Conservation (phyloP, 2,113 vertebrate species). For the Melanostigma gelatinosum region DNA sequence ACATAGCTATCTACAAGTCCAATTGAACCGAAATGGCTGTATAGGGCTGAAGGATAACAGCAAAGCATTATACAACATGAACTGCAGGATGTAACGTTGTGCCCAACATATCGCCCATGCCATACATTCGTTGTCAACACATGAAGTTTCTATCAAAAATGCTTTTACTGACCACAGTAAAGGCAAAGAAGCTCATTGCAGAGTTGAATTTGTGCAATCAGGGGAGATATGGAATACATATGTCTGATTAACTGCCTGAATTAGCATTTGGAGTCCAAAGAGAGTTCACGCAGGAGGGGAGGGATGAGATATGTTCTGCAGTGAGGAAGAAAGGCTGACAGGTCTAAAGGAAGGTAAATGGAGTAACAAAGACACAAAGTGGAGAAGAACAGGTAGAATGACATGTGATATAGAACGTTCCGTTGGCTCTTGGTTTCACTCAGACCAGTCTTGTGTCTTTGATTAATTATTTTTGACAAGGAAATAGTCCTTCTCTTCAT, state of each 20-base stretch:
- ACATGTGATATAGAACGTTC: background rate
- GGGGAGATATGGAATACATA: slow-evolving; percentile 76
- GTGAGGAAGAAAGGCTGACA: slow-evolving; percentile 35
- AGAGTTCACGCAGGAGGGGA: slow-evolving; percentile 56
- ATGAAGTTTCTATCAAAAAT: background rate
- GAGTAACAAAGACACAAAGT: slow-evolving; percentile 20
- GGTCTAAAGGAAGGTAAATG: slow-evolving; percentile 12
- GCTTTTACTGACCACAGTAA: background rate
- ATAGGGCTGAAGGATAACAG: slow-evolving; percentile 15
- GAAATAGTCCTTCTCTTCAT: slow-evolving; percentile 49
- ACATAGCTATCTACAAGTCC: slow-evolving; percentile 29
- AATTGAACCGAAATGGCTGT: slow-evolving; percentile 9
- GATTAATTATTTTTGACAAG: slow-evolving; percentile 60
- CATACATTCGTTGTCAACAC: slow-evolving; percentile 16
- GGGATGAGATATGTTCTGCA: slow-evolving; percentile 35
- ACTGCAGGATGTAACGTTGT: background rate
- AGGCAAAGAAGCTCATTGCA: slow-evolving; percentile 41
- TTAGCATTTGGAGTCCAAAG: slow-evolving; percentile 74
- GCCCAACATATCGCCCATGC: background rate
- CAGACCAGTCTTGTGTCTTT: slow-evolving; percentile 38
- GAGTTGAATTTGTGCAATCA: slow-evolving; percentile 71
- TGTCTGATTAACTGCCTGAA: slow-evolving; percentile 78
- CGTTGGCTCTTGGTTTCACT: slow-evolving; percentile 16
- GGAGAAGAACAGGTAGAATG: slow-evolving; percentile 10
- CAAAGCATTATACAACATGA: slow-evolving; percentile 16